Evolutionary conservation across 2,797 vertebrate genomes (phyloP).

Genomic region (Mormyrus hasselquistii): DNA sequence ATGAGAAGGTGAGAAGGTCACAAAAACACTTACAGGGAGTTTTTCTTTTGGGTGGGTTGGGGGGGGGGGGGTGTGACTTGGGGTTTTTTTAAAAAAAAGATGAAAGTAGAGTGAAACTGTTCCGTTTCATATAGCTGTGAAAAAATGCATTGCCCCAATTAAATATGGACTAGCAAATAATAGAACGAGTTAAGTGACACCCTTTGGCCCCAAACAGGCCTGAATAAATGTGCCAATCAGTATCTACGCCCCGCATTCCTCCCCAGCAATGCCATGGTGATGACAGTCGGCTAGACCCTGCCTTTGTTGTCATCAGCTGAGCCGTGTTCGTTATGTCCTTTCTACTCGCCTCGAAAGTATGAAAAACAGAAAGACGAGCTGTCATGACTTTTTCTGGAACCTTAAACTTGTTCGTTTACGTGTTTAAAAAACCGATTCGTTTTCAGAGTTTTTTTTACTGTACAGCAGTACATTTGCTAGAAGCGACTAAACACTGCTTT

Average conservation of each 20-base stretch:
- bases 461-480: background rate
- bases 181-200: constrained; percentile 54
- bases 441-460: background rate
- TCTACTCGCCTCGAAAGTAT: background rate
- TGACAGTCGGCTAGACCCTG: constrained; percentile 53
- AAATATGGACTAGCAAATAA: constrained; percentile 50
- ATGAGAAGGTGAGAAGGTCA: constrained; percentile 40
- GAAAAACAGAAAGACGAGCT: background rate
- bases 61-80: background rate
- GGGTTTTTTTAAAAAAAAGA: background rate
- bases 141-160: constrained; percentile 52
- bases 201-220: constrained; percentile 54
- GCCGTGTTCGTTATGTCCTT: constrained; percentile 40
- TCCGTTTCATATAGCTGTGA: constrained; percentile 51
- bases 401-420: background rate
- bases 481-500: background rate
- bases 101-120: constrained; percentile 41
- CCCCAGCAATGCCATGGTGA: constrained; percentile 47
- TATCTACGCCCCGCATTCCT: constrained; percentile 51
- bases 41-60: constrained; percentile 31
- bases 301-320: constrained; percentile 53
- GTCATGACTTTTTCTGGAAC: background rate
- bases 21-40: constrained; percentile 40
- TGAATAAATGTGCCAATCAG: constrained; percentile 54
- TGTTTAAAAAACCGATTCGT: background rate